Percentiles rank a stretch among this genome's conserved stretches.
phyloP scores from a whole-genome alignment of 2,113 vertebrate species.

The Apodemus sylvaticus region DNA sequence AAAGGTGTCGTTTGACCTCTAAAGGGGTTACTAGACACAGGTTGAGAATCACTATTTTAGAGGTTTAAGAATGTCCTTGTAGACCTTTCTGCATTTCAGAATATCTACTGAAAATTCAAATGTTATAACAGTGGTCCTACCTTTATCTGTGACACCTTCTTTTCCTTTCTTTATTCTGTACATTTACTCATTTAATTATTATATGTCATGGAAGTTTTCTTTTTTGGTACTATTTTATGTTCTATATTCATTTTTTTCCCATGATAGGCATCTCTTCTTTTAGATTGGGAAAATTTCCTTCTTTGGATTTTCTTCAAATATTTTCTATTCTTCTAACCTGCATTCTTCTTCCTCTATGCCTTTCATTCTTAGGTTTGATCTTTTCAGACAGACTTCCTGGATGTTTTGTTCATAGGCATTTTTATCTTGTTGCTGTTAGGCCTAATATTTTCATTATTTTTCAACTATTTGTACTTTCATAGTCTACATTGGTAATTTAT shows the following conservation, averaged over 20 bases:
- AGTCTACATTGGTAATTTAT: background rate
- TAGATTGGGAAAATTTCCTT: background rate
- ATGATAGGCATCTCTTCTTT: background rate
- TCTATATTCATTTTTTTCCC: background rate
- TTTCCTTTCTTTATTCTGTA: background rate
- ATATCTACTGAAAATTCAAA: background rate
- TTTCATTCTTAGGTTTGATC: background rate
- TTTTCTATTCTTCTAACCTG: background rate
- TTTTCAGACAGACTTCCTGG: background rate
- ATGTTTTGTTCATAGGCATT: background rate
- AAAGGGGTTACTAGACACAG: background rate
- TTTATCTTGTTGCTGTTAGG: background rate
- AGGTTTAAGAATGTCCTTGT: background rate
- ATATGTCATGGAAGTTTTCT: background rate
- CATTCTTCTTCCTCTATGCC: background rate
- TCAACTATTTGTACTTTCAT: background rate
- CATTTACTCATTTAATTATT: background rate
- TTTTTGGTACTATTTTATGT: background rate
- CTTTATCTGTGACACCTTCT: background rate
- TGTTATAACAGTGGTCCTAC: too few relatives aligned
- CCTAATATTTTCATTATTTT: background rate
- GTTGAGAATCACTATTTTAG: background rate
- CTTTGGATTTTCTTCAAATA: background rate
- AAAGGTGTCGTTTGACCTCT: background rate
- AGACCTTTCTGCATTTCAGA: background rate